Conservation (phyloP, 2,888 invertebrate genomes). For the Rhingia rostrata region DNA sequence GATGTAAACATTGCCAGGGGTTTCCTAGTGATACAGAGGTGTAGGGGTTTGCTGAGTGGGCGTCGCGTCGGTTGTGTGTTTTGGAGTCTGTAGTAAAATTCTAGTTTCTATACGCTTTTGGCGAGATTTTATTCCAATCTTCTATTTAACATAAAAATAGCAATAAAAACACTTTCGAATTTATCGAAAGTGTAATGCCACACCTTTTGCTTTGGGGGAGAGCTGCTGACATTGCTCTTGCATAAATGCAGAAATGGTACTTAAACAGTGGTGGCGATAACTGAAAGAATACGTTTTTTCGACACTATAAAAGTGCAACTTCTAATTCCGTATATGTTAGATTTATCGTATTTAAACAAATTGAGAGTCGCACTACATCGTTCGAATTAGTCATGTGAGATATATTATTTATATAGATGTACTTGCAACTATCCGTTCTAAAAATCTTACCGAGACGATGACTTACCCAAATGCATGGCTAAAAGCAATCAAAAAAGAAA, state of each 20-base stretch:
- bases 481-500: no score
- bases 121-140: constrained; percentile 52
- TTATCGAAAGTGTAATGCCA: constrained; percentile 64
- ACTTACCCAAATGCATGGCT: no score
- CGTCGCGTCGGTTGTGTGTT: constrained; percentile 9
- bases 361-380: no score
- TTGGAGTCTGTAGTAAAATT: constrained; percentile 48
- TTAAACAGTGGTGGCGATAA: constrained; percentile 32
- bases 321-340: no score
- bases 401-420: no score
- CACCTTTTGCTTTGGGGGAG: constrained; percentile 42
- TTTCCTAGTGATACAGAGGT: constrained; percentile 28
- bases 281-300: neutral
- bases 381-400: no score
- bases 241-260: constrained; percentile 21
- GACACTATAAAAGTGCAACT: no score
- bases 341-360: no score
- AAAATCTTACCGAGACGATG: no score
- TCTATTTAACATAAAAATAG: constrained; percentile 40
- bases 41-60: constrained; percentile 23
- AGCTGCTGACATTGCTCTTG: constrained; percentile 39
- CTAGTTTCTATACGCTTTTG: constrained; percentile 56
- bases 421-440: no score
- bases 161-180: constrained; percentile 53
- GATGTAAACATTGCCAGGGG: constrained; percentile 47